A percentile compares a stretch with the other conserved stretches of the same genome.
Conservation (phyloP, 2,888 invertebrate species). For the Orchesellides sinensis region DNA sequence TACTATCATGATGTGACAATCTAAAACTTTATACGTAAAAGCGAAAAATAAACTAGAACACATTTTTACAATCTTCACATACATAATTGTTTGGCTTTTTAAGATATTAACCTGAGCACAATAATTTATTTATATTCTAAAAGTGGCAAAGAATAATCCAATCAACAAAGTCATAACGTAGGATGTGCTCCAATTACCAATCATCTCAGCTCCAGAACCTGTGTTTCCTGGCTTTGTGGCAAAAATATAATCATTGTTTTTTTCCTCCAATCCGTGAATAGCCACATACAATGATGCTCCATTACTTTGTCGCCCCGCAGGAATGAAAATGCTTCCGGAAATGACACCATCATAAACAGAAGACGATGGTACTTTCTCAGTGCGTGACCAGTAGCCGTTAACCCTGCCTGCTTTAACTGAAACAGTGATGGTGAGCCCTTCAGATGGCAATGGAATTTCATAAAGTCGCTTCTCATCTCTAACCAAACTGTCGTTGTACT, state of each 20-base stretch:
- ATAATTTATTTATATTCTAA: no score
- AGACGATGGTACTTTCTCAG: slow-evolving; percentile 29
- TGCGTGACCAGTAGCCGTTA: slow-evolving; percentile 55
- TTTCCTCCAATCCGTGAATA: not conserved
- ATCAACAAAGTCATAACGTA: no score
- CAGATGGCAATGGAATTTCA: slow-evolving; percentile 27
- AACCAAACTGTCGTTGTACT: slow-evolving; percentile 37
- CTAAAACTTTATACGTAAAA: no score
- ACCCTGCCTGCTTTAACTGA: slow-evolving; percentile 2
- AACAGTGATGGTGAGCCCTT: slow-evolving; percentile 56
- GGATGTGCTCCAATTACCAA: no score
- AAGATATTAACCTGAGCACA: no score
- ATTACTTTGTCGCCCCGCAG: not conserved
- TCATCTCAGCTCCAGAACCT: not conserved
- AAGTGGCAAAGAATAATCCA: no score
- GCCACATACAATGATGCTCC: not conserved
- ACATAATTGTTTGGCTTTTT: no score
- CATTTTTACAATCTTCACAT: no score
- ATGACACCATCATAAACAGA: slow-evolving; percentile 66
- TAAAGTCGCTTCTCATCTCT: slow-evolving; percentile 56
- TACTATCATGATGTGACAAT: no score
- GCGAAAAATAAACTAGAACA: no score
- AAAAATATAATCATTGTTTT: slow-evolving; percentile 25
- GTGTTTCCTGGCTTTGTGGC: slow-evolving; percentile 18
- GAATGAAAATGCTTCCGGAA: slow-evolving; percentile 10